Evolutionary conservation across 2,888 invertebrate species (phyloP).

Genomic region (Synanthedon tipuliformis): DNA sequence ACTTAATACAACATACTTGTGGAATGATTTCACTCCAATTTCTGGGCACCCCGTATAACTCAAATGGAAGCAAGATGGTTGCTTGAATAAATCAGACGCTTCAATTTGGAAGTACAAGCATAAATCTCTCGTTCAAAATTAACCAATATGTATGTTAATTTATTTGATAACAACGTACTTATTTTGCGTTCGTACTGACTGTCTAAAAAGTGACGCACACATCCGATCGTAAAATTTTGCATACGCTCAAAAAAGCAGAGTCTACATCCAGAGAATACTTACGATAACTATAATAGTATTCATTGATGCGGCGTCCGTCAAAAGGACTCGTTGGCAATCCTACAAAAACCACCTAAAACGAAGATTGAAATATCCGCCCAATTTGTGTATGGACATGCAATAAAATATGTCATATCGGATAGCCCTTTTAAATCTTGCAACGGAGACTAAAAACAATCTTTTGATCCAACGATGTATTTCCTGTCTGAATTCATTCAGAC

Average conservation of each 20-base stretch:
- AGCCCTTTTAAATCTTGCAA: slow-evolving; percentile 40
- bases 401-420: slow-evolving; percentile 66
- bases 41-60: too few species aligned
- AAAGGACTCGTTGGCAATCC: slow-evolving; percentile 15
- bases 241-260: slow-evolving; percentile 10
- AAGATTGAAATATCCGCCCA: slow-evolving; percentile 67
- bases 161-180: background rate
- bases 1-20: too few species aligned
- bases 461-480: slow-evolving; percentile 52
- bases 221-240: slow-evolving; percentile 19
- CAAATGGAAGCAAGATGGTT: too few species aligned
- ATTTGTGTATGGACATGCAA: slow-evolving; percentile 55
- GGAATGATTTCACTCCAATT: too few species aligned
- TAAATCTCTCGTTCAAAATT: background rate
- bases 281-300: slow-evolving; percentile 27
- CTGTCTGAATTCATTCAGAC: slow-evolving; percentile 41
- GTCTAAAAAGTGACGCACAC: slow-evolving; percentile 22
- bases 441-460: slow-evolving; percentile 53
- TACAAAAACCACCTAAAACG: slow-evolving; percentile 29
- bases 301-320: slow-evolving; percentile 29
- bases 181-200: slow-evolving; percentile 3
- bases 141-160: background rate
- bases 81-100: background rate
- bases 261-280: background rate
- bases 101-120: background rate